These are phyloP conservation scores for Omphaloscelis lunosa DNA, from an alignment of 2,888 invertebrate species.

Conservation along the genomic window DNA sequence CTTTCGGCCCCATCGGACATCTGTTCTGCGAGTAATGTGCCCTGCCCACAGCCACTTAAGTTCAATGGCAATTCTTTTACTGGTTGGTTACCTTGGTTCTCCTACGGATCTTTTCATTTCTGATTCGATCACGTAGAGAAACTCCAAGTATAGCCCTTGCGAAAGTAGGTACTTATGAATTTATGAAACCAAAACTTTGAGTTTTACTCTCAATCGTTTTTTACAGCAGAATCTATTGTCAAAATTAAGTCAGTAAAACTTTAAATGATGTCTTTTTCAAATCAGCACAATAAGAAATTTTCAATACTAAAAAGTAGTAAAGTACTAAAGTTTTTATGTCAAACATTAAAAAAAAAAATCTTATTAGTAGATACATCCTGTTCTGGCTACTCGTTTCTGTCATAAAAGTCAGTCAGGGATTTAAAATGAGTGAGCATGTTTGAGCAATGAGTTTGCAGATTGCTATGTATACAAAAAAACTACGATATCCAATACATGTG, in stretches of 20 bases:
- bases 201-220: neutral
- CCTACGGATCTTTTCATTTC: no score
- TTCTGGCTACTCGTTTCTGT: neutral
- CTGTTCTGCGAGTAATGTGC: no score
- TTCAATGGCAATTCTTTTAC: no score
- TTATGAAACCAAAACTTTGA: neutral
- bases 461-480: neutral
- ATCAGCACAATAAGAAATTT: no score
- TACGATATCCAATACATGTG: neutral
- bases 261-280: neutral
- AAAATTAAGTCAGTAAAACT: neutral
- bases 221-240: no score
- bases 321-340: no score
- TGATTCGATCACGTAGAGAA: no score
- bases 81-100: no score
- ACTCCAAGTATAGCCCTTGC: neutral
- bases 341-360: neutral
- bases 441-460: neutral
- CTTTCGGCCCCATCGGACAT: no score
- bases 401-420: neutral
- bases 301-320: no score
- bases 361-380: no score
- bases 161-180: neutral
- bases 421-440: neutral
- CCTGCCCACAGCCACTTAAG: no score